Evolutionary conservation across 2,797 vertebrate species (phyloP).

Genomic region (Lagocephalus sceleratus): DNA sequence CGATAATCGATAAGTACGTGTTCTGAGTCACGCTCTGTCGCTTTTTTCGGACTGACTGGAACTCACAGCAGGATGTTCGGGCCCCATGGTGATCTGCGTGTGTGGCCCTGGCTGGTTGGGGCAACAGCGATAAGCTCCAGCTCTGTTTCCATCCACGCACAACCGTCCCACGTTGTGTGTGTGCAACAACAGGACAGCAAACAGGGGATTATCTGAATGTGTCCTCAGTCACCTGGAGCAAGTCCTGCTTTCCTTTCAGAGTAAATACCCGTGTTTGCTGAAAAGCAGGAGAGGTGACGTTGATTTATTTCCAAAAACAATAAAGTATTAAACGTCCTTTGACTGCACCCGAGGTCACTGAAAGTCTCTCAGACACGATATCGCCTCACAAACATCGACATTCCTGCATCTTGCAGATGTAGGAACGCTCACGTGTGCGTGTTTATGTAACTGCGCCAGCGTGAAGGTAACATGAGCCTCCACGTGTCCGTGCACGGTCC

Average conservation of each 20-base stretch:
- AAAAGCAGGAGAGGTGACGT: no score
- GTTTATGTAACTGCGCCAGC: slow-evolving; percentile 20
- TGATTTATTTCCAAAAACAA: no score
- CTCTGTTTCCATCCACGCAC: slow-evolving; percentile 39
- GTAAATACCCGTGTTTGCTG: no score
- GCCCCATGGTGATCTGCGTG: no score
- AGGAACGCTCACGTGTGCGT: not conserved
- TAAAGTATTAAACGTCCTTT: no score
- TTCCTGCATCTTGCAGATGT: not conserved
- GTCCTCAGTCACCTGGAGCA: no score
- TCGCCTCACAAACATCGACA: no score
- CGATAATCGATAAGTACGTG: not conserved
- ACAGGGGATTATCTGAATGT: slow-evolving; percentile 38
- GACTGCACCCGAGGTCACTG: no score
- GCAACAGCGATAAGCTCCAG: slow-evolving; percentile 17
- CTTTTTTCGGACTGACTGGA: not conserved
- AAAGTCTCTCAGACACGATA: no score
- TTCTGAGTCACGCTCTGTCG: not conserved
- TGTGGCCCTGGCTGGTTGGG: slow-evolving; percentile 19
- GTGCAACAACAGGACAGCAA: slow-evolving; percentile 30
- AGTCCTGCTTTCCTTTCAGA: no score
- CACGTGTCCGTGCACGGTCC: slow-evolving; percentile 8
- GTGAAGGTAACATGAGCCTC: slow-evolving; percentile 54
- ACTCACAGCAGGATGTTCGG: no score
- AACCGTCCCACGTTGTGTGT: slow-evolving; percentile 29